phyloP scores from a whole-genome alignment of 1,140 invertebrate species.

The Diabrotica undecimpunctata region DNA sequence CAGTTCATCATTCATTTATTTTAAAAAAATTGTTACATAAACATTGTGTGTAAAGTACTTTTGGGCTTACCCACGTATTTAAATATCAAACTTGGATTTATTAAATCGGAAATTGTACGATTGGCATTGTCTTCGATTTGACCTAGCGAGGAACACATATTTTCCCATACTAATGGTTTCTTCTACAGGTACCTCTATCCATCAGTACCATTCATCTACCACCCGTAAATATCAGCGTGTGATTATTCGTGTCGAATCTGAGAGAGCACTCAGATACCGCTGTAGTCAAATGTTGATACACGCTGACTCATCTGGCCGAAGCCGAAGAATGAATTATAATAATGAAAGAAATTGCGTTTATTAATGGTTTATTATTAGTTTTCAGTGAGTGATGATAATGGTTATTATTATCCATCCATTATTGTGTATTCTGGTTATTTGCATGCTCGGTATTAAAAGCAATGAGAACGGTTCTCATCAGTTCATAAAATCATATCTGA shows the following conservation, averaged over 20 bases:
- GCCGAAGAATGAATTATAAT: slow-evolving; percentile 44
- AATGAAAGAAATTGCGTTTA: slow-evolving; percentile 46
- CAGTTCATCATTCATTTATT: too few relatives aligned
- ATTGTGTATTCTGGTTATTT: slow-evolving; percentile 30
- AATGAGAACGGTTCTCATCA: not conserved
- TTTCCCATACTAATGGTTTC: slow-evolving; percentile 43
- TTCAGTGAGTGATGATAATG: slow-evolving; percentile 45
- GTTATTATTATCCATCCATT: slow-evolving; percentile 39
- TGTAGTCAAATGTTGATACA: slow-evolving; percentile 15
- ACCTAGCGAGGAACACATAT: slow-evolving; percentile 13
- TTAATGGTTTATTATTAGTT: slow-evolving; percentile 46
- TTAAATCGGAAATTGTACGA: too few relatives aligned
- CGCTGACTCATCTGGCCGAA: slow-evolving; percentile 41
- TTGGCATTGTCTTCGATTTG: slow-evolving; percentile 25
- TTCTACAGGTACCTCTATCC: slow-evolving; percentile 27
- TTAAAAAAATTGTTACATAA: too few relatives aligned
- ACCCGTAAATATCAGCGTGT: slow-evolving; percentile 29
- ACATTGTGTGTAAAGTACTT: too few relatives aligned
- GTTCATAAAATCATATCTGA: too few relatives aligned
- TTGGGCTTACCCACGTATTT: too few relatives aligned
- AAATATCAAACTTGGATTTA: too few relatives aligned
- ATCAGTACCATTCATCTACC: slow-evolving; percentile 19
- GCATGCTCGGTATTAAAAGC: slow-evolving; percentile 27
- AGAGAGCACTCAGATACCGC: slow-evolving; percentile 3
- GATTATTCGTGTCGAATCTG: slow-evolving; percentile 11